Base-by-base conservation (phyloP, 1,140 invertebrate species). In the Nylanderia fulva region DNA sequence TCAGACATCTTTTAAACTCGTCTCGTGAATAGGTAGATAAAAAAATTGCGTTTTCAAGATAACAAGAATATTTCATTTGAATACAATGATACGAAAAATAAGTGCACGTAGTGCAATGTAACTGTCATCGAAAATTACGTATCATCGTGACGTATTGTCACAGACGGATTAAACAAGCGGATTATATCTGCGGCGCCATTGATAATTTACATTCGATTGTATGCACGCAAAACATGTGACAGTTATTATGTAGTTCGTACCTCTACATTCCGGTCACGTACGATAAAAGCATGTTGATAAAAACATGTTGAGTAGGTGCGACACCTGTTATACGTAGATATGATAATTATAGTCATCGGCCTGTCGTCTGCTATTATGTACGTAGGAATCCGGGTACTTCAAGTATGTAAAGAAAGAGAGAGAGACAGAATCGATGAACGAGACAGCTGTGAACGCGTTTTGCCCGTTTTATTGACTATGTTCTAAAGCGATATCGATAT, bases 271-370 rank as follows among this genome's bases (percentile, higher is more conserved):
- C 48, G 64, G 64, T 58, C 77, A 29, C 64, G 24, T 71, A 29
- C 21, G 18, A 15, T 48, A 48, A 48, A 48, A 48, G 11, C 15
- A 6, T 33, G 66, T 56, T 58, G 77, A 82, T 82, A 82, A 82
- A 82, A 82, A 54, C 66, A 33, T 18, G 39, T 27, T 15, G 66
- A 58, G 21, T 66, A 79, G 21, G 64, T 82, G 77, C 66, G 77
- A 82, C 66, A 82, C 66, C 66, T 72, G 66, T 82, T 82, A 82
- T 64, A 24, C 66, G 77, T 72, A 82, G 77, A 71, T 82, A 82
- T 36, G 77, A 82, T 82, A 82, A 82, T 82, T 82, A 82, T 71
- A 82, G 77, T 82, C 77, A 72, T 82, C 77, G 64, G 52, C 36
- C 52, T 71, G 64, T 72, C 77, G 66, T 71, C 66, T 71, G 39